Percentiles rank a stretch among this genome's conserved stretches.
These are phyloP conservation scores for Pituophis catenifer DNA, from an alignment of 2,113 vertebrate species.

Conservation along the genomic window DNA sequence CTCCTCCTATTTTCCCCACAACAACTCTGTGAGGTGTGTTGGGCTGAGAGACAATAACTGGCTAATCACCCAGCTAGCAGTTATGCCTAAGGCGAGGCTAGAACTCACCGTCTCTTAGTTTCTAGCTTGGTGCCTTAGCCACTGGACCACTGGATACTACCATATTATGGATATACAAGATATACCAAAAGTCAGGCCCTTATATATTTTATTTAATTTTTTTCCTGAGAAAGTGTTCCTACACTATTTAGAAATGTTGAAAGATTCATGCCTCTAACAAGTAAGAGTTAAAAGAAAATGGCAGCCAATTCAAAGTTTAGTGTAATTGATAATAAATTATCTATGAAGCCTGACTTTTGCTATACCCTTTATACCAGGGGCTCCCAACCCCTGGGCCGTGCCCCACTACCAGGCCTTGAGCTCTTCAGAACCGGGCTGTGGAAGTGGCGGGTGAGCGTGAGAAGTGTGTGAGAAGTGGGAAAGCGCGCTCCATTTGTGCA, in stretches of 20 bases:
- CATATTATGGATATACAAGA: neutral
- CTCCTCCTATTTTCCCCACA: neutral
- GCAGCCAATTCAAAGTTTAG: neutral
- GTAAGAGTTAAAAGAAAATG: neutral
- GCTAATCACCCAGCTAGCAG: neutral
- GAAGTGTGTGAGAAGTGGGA: neutral
- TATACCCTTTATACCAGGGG: neutral
- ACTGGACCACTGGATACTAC: neutral
- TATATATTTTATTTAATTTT: neutral
- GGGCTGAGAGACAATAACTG: neutral
- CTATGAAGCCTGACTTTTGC: neutral
- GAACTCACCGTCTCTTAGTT: neutral
- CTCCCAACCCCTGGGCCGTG: neutral
- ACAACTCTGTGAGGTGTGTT: neutral
- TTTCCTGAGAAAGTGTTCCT: neutral
- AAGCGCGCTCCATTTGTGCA: neutral
- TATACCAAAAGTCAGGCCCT: neutral
- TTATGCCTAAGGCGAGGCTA: neutral
- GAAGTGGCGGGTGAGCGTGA: neutral
- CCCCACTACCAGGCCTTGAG: neutral
- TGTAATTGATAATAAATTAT: neutral
- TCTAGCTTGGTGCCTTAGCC: neutral
- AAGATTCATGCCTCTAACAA: neutral
- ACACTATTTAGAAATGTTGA: neutral
- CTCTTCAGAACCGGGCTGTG: neutral